Base-by-base conservation (phyloP, 2,888 invertebrate genomes). In the Cremastinae sp. region DNA sequence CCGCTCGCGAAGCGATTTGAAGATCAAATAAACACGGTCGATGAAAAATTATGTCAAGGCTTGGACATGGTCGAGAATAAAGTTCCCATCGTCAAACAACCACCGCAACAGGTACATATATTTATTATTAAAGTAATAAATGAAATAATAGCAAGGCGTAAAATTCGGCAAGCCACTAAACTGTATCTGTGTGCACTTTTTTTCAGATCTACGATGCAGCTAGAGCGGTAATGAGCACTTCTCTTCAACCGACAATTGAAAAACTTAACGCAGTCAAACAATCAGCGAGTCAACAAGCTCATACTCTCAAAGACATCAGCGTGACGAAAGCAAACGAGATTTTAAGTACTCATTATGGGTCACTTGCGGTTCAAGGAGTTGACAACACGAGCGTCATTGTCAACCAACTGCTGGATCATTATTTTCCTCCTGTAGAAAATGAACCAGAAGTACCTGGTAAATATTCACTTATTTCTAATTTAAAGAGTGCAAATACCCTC, bases 321-420 rank as follows among this genome's bases (percentile, higher is more conserved):
- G 93, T 94, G 91, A 90, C 92, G 58, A 94, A 94, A 85, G 94
- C 94, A 18, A 95, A 94, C 86, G 93, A 94, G 58, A 92, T 95
- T 58, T 90, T 95, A 58, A 93, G 93, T 41, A 94, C 94, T 0
- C 93, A 93, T 68, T 94, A 94, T 84, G 95, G 95, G 7, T 92
- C 92, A 85, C 91, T 94, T 85, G 94, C 95, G 0, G 90, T 95
- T 28, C 91, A 91, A 82, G 92, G 94, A 70, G 92, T 96, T 14
- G 95, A 95, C 86, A 91, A 91, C 3, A 94, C 95, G 45, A 93
- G 95, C 39, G 91, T 91, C 1, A 91, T 94, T 78, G 94, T 95
- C 28, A 95, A 95, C 90, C 92, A 93, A 75, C 91, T 95, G 78
- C 89, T 96, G 10, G 95, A 96, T 89, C 93, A 94, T 83, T 95